Conservation (phyloP, 2,113 vertebrate species). For the Charina bottae region DNA sequence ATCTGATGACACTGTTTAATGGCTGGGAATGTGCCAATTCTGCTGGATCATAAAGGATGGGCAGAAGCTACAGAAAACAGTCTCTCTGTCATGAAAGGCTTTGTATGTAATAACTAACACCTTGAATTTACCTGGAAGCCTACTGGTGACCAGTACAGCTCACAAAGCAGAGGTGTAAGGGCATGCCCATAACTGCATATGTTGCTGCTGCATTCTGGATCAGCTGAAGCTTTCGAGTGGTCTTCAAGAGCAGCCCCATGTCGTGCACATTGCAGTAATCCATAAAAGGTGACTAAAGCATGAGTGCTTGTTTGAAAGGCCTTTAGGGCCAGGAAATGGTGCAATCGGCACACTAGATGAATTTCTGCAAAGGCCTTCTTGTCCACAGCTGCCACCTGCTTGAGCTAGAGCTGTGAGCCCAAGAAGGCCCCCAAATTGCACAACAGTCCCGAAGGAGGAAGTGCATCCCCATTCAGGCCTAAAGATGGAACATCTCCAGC, state of each 20-base stretch:
- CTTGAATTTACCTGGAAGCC: neutral
- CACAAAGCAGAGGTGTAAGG: neutral
- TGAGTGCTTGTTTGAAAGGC: neutral
- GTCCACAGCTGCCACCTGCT: neutral
- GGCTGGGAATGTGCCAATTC: neutral
- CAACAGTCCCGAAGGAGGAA: neutral
- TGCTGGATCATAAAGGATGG: neutral
- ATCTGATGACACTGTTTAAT: neutral
- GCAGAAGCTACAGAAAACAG: neutral
- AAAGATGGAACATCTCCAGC: neutral
- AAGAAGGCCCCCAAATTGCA: neutral
- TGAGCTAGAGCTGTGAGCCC: neutral
- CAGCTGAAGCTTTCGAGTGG: neutral
- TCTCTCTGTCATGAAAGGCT: neutral
- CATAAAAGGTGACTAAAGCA: neutral
- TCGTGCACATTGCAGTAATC: neutral
- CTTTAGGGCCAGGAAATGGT: neutral
- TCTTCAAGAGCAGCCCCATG: neutral
- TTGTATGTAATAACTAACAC: neutral
- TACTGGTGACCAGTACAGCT: neutral
- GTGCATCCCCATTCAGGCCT: neutral
- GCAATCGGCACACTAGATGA: neutral
- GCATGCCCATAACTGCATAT: neutral
- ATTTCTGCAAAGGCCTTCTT: neutral
- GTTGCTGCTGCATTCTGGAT: neutral